Conservation (phyloP, 2,888 invertebrate genomes). For the Choreutis nemorana region DNA sequence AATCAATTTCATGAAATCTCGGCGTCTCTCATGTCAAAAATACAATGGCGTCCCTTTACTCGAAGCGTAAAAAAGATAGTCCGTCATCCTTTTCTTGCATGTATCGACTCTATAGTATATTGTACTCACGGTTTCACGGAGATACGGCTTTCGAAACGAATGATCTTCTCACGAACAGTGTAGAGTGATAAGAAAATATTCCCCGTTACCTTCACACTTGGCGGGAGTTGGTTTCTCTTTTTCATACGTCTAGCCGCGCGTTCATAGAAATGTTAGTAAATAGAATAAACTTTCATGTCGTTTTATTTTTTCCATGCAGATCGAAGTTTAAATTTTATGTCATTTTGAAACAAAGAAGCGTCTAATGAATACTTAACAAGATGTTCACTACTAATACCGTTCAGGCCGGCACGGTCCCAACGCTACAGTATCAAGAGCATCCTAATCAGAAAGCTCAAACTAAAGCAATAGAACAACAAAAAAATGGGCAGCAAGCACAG, state of each 20-base stretch:
- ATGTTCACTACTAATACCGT: slow-evolving; percentile 71
- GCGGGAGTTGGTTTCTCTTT: slow-evolving; percentile 52
- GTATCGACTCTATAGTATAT: slow-evolving; percentile 54
- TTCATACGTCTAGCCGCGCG: slow-evolving; percentile 51
- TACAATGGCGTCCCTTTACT: slow-evolving; percentile 59
- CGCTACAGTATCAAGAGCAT: slow-evolving; percentile 75
- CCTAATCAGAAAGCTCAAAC: slow-evolving; percentile 67
- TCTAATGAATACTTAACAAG: slow-evolving; percentile 28
- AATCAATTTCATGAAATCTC: slow-evolving; percentile 8
- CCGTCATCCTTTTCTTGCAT: slow-evolving; percentile 67
- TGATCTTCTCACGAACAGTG: slow-evolving; percentile 61
- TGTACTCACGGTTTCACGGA: no score
- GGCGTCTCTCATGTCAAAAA: slow-evolving; percentile 21
- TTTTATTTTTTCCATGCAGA: slow-evolving; percentile 15
- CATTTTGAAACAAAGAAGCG: slow-evolving; percentile 30
- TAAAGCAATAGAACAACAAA: slow-evolving; percentile 69
- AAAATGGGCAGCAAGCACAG: slow-evolving; percentile 60
- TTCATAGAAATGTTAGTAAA: slow-evolving; percentile 20
- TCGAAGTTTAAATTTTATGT: slow-evolving; percentile 16
- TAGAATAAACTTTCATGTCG: slow-evolving; percentile 13
- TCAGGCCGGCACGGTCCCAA: slow-evolving; percentile 67
- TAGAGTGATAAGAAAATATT: slow-evolving; percentile 59
- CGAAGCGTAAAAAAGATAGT: slow-evolving; percentile 52
- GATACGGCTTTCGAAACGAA: slow-evolving; percentile 55
- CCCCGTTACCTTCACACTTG: slow-evolving; percentile 61